Percentiles rank a stretch among this genome's conserved stretches.
Evolutionary conservation across 2,797 vertebrate species (phyloP).

Genomic region (Odontamblyopus lacepedii): DNA sequence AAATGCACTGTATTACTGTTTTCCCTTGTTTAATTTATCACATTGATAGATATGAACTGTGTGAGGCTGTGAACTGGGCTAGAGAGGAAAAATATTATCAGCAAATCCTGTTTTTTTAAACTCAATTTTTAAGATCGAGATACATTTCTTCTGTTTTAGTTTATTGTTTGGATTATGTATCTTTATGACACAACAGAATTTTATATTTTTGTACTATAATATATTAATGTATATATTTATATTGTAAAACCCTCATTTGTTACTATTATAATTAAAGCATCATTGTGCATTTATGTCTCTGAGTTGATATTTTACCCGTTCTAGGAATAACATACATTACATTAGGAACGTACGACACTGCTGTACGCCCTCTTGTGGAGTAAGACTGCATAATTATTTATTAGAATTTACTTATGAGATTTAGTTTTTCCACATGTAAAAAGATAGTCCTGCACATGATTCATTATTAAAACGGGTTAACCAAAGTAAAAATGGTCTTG

Average conservation of each 20-base stretch:
- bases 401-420: too few relatives aligned
- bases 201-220: constrained; percentile 86
- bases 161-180: constrained; percentile 47
- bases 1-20: constrained; percentile 41
- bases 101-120: constrained; percentile 45
- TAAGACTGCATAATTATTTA: constrained; percentile 20
- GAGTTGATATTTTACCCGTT: too few relatives aligned
- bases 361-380: constrained; percentile 76
- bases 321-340: too few relatives aligned
- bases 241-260: constrained; percentile 53
- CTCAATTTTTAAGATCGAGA: constrained; percentile 41
- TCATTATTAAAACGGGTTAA: too few relatives aligned
- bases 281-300: constrained; percentile 7
- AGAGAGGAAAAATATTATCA: constrained; percentile 16
- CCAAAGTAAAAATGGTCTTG: too few relatives aligned
- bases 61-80: constrained; percentile 16
- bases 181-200: constrained; percentile 67
- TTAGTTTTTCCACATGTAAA: background rate
- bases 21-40: constrained; percentile 33
- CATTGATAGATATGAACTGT: constrained; percentile 25
- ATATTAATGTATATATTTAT: constrained; percentile 65
- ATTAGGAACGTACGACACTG: background rate
- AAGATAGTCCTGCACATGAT: too few relatives aligned
- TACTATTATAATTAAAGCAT: constrained; percentile 53
- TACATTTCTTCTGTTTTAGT: constrained; percentile 50